Evolutionary conservation across 2,113 vertebrate genomes (phyloP).

Genomic region (Protobothrops mucrosquamatus): DNA sequence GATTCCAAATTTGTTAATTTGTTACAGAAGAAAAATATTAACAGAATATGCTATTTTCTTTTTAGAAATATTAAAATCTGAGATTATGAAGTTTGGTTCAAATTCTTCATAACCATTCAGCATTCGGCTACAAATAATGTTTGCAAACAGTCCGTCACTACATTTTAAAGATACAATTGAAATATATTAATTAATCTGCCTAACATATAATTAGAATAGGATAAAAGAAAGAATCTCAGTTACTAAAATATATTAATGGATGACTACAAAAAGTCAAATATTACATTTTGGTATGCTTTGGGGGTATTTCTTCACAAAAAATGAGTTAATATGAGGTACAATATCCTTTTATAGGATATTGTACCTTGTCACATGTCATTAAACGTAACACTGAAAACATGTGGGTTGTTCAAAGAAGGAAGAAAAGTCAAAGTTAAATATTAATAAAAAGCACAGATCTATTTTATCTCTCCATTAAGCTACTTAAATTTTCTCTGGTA

Average conservation of each 20-base stretch:
- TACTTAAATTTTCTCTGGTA: constrained; percentile 24
- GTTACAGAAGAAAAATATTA: background rate
- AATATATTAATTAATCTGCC: background rate
- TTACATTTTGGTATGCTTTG: background rate
- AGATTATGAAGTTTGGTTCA: background rate
- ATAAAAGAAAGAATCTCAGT: constrained; percentile 23
- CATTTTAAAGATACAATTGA: background rate
- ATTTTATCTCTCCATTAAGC: constrained; percentile 10
- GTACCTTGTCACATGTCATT: constrained; percentile 3
- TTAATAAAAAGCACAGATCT: constrained; percentile 13
- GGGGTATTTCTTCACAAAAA: background rate
- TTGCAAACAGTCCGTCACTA: rapidly evolving
- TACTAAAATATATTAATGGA: constrained; percentile 34
- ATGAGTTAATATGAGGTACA: background rate
- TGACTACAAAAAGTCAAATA: constrained; percentile 14
- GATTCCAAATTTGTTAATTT: background rate
- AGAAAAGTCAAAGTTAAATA: background rate
- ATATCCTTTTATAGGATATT: background rate
- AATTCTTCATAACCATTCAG: constrained; percentile 14
- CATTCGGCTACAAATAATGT: constrained; percentile 1
- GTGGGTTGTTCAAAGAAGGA: constrained; percentile 12
- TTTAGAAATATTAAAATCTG: constrained; percentile 31
- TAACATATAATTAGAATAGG: constrained; percentile 31
- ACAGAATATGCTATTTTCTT: background rate
- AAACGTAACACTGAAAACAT: constrained; percentile 11